A percentile compares a stretch with the other conserved stretches of the same genome.
These are phyloP conservation scores for Probaryconus sp. DNA, from an alignment of 1,140 invertebrate genomes.

Conservation along the genomic window DNA sequence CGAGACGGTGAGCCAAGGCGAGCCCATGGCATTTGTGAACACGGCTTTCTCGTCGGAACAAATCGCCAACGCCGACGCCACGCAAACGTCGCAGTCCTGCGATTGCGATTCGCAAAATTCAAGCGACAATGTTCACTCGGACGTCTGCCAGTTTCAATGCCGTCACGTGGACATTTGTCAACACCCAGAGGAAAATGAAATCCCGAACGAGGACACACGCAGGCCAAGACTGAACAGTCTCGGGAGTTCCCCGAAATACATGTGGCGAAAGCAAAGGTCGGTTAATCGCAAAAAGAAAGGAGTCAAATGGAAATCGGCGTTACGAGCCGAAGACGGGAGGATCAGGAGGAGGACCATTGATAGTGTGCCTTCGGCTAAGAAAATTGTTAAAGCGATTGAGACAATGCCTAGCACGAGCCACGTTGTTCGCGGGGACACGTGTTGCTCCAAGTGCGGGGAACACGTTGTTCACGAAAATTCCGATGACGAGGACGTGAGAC, in stretches of 20 bases:
- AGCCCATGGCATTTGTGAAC: constrained; percentile 60
- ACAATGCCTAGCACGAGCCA: constrained; percentile 62
- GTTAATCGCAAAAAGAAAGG: constrained; percentile 56
- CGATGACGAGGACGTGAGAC: constrained; percentile 15
- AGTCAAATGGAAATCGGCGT: constrained; percentile 60
- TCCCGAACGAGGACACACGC: not conserved
- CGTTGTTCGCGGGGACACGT: constrained; percentile 8
- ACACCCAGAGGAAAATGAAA: constrained; percentile 31
- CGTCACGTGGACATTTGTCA: constrained; percentile 52
- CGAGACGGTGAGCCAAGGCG: not conserved
- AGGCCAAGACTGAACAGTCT: constrained; percentile 29
- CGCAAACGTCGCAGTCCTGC: constrained; percentile 6
- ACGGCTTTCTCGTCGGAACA: constrained; percentile 65
- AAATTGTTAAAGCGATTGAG: constrained; percentile 42
- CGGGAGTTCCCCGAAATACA: constrained; percentile 57
- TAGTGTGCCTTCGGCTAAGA: constrained; percentile 45
- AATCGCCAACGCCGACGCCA: constrained; percentile 20
- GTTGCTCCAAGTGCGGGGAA: not conserved
- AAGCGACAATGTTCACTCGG: constrained; percentile 44
- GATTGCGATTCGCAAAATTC: constrained; percentile 27
- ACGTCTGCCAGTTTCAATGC: constrained; percentile 60
- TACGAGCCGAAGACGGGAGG: constrained; percentile 21
- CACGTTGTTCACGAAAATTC: not conserved
- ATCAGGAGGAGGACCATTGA: constrained; percentile 57
- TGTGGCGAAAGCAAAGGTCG: constrained; percentile 52